A percentile compares a stretch with the other conserved stretches of the same genome.
phyloP scores from a whole-genome alignment of 2,113 vertebrate genomes.

The Oreotrochilus melanogaster region DNA sequence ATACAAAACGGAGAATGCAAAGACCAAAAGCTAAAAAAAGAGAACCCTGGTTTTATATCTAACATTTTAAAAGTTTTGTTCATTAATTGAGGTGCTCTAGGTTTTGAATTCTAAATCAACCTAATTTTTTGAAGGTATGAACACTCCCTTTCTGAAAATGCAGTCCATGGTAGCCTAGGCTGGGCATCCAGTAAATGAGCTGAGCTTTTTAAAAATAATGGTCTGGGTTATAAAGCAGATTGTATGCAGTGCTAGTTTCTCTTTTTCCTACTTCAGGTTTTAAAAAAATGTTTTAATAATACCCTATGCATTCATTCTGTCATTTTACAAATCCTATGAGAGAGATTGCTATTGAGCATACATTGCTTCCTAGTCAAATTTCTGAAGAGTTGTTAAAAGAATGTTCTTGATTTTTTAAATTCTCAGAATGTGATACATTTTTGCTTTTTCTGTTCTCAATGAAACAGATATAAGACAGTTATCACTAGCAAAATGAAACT shows the following conservation, averaged over 20 bases:
- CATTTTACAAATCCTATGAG: neutral
- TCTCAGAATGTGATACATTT: constrained; percentile 23
- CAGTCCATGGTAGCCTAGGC: neutral
- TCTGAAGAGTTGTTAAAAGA: constrained; percentile 23
- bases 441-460: constrained; percentile 39
- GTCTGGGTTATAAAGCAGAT: neutral
- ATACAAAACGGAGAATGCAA: neutral
- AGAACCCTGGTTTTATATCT: neutral
- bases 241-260: neutral
- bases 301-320: neutral
- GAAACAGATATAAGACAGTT: constrained; percentile 57
- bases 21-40: neutral
- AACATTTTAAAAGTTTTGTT: neutral
- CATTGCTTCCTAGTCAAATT: neutral
- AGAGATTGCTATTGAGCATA: neutral
- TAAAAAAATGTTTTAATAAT: neutral
- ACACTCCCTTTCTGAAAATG: neutral
- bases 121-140: neutral
- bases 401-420: neutral
- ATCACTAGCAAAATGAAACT: constrained; percentile 72
- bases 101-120: neutral
- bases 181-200: neutral
- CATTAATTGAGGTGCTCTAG: neutral
- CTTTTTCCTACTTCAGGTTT: neutral
- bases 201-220: neutral